Conservation (phyloP, 1,140 invertebrate genomes). For the Chionoecetes opilio region DNA sequence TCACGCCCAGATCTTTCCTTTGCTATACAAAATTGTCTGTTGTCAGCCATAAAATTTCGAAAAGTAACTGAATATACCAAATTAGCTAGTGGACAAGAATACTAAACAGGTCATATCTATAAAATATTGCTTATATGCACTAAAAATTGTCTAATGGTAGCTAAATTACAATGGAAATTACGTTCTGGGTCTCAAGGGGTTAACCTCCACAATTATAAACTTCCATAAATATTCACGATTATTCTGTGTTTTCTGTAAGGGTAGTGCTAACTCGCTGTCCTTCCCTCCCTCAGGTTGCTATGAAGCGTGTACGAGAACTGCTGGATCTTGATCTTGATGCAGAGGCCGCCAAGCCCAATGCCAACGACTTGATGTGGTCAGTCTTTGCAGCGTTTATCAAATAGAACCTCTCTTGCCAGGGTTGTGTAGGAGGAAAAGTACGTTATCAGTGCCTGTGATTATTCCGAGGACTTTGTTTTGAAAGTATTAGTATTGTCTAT, state of each 20-base stretch:
- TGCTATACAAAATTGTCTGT: too few species aligned
- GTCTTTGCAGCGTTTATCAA: slow-evolving; percentile 99
- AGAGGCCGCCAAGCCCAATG: slow-evolving; percentile 93
- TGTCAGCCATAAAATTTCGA: too few species aligned
- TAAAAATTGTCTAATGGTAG: too few species aligned
- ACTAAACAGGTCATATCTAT: too few species aligned
- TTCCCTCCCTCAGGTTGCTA: slow-evolving; percentile 77
- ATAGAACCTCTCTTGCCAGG: slow-evolving; percentile 85
- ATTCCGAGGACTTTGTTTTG: slow-evolving; percentile 54
- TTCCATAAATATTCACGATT: too few species aligned
- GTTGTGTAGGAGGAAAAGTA: slow-evolving; percentile 21
- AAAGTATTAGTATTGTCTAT: slow-evolving; percentile 31
- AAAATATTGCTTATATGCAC: too few species aligned
- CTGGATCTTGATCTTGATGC: slow-evolving; percentile 98
- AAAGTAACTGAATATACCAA: too few species aligned
- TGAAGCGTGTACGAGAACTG: slow-evolving; percentile 95
- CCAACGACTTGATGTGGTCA: slow-evolving; percentile 98
- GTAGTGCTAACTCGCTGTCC: not conserved
- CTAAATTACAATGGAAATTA: too few species aligned
- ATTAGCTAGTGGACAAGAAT: too few species aligned
- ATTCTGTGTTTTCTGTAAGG: not conserved
- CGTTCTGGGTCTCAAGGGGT: too few species aligned
- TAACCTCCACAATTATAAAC: too few species aligned
- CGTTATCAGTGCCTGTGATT: slow-evolving; percentile 71
- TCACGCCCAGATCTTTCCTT: too few species aligned